Percentiles rank a stretch among this genome's conserved stretches.
Conservation (phyloP, 1,140 invertebrate species). For the Oryctes rhinoceros region DNA sequence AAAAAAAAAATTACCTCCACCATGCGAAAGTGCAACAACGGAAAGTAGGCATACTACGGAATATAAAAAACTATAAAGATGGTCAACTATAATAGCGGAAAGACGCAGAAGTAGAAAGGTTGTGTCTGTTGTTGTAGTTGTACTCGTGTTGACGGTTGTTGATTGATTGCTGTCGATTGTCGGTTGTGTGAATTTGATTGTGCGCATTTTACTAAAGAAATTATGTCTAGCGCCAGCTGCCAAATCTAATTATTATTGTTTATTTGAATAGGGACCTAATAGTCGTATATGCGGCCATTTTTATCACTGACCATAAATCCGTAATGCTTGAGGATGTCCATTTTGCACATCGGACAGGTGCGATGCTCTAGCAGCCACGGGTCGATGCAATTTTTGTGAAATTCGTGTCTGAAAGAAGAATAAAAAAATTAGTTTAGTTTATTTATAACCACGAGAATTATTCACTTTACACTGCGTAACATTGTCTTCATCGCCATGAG, state of each 20-base stretch:
- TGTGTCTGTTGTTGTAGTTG: constrained; percentile 1
- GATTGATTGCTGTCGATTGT: not conserved
- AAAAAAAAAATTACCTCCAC: constrained; percentile 45
- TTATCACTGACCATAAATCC: constrained; percentile 79
- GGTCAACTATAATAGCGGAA: constrained; percentile 9
- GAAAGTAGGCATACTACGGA: constrained; percentile 43
- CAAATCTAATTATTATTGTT: not conserved
- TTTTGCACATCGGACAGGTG: constrained; percentile 95
- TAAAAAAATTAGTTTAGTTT: not conserved
- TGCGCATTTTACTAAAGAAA: not conserved
- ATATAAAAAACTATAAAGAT: not conserved
- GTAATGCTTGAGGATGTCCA: constrained; percentile 93
- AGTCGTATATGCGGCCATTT: constrained; percentile 43
- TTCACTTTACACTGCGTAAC: too few relatives aligned
- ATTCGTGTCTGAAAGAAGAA: constrained; percentile 78
- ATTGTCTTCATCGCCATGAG: too few relatives aligned
- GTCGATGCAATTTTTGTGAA: constrained; percentile 94
- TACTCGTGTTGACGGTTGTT: constrained; percentile 18
- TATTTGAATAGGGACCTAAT: constrained; percentile 17
- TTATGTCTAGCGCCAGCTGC: not conserved
- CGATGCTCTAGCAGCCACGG: constrained; percentile 93
- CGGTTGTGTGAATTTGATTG: not conserved
- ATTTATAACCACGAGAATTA: too few relatives aligned
- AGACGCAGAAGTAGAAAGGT: not conserved
- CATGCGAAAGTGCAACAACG: constrained; percentile 44